Conservation (phyloP, 2,113 vertebrate genomes). For the Casuarius casuarius region DNA sequence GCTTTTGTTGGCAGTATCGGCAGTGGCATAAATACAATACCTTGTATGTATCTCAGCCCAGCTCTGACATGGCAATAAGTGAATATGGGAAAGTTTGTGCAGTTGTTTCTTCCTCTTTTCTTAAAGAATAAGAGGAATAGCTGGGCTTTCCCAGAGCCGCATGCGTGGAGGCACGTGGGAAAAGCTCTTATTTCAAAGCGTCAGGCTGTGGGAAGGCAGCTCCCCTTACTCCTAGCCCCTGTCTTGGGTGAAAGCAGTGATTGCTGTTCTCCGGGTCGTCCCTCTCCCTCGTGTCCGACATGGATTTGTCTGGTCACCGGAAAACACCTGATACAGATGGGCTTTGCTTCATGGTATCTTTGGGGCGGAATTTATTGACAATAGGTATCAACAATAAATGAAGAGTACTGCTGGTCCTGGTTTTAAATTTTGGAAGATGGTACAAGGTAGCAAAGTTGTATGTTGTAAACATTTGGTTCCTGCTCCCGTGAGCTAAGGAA, state of each 20-base stretch:
- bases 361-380: not conserved
- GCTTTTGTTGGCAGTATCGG: constrained; percentile 47
- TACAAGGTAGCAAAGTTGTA: not conserved
- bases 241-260: not conserved
- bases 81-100: constrained; percentile 3
- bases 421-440: not conserved
- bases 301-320: not conserved
- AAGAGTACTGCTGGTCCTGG: not conserved
- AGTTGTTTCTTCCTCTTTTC: not conserved
- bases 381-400: not conserved
- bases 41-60: constrained; percentile 10
- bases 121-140: not conserved
- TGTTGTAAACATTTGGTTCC: not conserved
- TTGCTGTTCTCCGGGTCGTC: not conserved
- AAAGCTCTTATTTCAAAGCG: not conserved
- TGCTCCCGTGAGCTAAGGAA: not conserved
- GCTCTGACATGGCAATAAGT: not conserved
- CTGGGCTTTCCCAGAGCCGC: not conserved
- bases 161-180: fast-evolving
- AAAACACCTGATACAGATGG: not conserved
- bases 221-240: not conserved
- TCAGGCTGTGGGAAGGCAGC: not conserved
- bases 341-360: not conserved
- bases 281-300: not conserved
- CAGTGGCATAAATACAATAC: constrained; percentile 16